Evolutionary conservation across 2,113 vertebrate genomes (phyloP), one percentile per base, ranked within the genome.

Genomic region (Tragelaphus imberbis): DNA sequence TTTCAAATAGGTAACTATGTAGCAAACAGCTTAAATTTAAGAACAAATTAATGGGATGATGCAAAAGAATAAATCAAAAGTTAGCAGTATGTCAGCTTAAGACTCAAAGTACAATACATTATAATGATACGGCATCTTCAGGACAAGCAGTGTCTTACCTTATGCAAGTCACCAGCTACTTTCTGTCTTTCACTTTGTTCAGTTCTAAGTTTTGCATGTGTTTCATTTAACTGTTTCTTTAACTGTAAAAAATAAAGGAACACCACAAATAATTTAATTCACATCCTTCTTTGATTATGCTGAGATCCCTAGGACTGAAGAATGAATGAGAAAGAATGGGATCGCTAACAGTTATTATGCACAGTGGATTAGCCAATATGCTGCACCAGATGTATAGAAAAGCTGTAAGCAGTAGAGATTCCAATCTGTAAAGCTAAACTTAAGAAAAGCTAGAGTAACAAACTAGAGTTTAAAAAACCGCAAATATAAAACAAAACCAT

Each of bases 181-280:
- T 99, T 99, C 98, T 99, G 99, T 77, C 99, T 98, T 98, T 99
- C 99, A 0, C 94, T 99, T 55, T 99, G 99, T 98, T 99, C 99
- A 0, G 96, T 98, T 98, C 99, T 99, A 97, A 99, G 99, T 97
- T 99, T 99, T 81, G 98, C 99, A 93, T 99, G 97, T 14, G 99
- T 99, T 98, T 99, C 98, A 0, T 99, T 99, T 95, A 99, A 99
- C 98, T 99, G 99, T 5, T 98, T 99, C 99, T 99, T 99, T 98
- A 99, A 98, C 99, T 99, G 98, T 58, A 99, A 99, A 99, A 95
- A 98, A 98, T n/a, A 82, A 98, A 97, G 19, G 28, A 92, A 96
- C 3, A 97, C 88, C 10, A 97, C 40, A 28, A 92, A 80, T 65
- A 95, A 56, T 6, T 95, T 80, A 92, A 85, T 88, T 88, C 44